Evolutionary conservation across 2,797 vertebrate species (phyloP).

Genomic region (Platalea minor): DNA sequence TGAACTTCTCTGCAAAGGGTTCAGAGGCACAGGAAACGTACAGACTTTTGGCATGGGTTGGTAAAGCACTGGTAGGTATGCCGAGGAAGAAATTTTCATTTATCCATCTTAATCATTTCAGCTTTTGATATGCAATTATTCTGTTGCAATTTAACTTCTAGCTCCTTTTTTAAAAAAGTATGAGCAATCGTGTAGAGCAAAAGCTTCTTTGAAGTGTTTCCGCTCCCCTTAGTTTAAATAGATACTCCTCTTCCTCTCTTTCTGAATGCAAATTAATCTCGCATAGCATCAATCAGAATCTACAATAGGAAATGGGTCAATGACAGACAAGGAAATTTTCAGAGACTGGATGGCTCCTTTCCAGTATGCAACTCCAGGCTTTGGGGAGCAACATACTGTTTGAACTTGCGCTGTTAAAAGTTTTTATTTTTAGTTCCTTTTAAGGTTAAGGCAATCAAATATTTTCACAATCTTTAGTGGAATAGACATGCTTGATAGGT

Average conservation of each 20-base stretch:
- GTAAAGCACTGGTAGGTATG: not conserved
- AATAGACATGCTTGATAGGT: not conserved
- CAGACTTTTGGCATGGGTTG: not conserved
- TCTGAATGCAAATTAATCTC: not conserved
- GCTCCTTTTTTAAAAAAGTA: not conserved
- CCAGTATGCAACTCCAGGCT: not conserved
- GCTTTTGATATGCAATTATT: not conserved
- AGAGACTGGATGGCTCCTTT: not conserved
- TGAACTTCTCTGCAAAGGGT: not conserved
- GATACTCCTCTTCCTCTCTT: not conserved
- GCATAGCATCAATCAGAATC: not conserved
- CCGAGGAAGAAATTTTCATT: not conserved
- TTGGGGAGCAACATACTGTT: accelerated
- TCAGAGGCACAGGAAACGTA: not conserved
- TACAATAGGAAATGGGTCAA: not conserved
- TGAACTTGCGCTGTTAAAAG: not conserved
- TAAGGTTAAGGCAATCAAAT: not conserved
- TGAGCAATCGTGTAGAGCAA: not conserved
- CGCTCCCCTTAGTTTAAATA: not conserved
- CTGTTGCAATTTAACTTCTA: not conserved
- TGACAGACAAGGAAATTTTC: not conserved
- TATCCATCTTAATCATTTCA: not conserved
- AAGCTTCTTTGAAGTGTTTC: not conserved
- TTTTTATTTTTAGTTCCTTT: not conserved
- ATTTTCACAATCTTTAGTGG: not conserved